A percentile compares a stretch with the other conserved stretches of the same genome.
phyloP scores from a whole-genome alignment of 2,888 invertebrate species.

The Rhopalosiphum nymphaeae region DNA sequence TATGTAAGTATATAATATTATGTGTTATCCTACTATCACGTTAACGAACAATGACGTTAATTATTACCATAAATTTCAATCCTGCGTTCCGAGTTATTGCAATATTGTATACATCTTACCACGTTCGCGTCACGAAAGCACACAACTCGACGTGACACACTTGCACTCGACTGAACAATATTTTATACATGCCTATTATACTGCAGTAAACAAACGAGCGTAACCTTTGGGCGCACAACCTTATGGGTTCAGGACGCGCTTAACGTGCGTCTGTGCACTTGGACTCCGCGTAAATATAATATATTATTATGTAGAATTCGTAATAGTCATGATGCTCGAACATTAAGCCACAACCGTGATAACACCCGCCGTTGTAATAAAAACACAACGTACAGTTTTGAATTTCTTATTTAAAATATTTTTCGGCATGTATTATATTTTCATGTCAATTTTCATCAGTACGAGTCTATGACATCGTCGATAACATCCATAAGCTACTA shows the following conservation, averaged over 20 bases:
- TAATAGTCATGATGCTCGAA: too few relatives aligned
- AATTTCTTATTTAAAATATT: too few relatives aligned
- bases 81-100: neutral
- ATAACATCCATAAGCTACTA: too few relatives aligned
- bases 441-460: too few relatives aligned
- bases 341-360: too few relatives aligned
- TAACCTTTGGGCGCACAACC: neutral
- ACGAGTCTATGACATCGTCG: too few relatives aligned
- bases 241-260: neutral
- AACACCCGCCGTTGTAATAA: too few relatives aligned
- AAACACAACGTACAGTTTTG: too few relatives aligned
- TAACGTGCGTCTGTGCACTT: neutral
- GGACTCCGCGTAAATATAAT: neutral
- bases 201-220: neutral
- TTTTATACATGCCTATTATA: neutral
- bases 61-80: neutral
- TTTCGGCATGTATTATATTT: too few relatives aligned
- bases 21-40: neutral
- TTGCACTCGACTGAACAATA: neutral
- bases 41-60: neutral
- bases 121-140: neutral
- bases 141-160: neutral
- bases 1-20: neutral
- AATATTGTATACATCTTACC: neutral
- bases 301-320: too few relatives aligned